Evolutionary conservation across 92 coral and sea anemone genomes (phyloP).

Genomic region (Zoanthus sansibaricus): DNA sequence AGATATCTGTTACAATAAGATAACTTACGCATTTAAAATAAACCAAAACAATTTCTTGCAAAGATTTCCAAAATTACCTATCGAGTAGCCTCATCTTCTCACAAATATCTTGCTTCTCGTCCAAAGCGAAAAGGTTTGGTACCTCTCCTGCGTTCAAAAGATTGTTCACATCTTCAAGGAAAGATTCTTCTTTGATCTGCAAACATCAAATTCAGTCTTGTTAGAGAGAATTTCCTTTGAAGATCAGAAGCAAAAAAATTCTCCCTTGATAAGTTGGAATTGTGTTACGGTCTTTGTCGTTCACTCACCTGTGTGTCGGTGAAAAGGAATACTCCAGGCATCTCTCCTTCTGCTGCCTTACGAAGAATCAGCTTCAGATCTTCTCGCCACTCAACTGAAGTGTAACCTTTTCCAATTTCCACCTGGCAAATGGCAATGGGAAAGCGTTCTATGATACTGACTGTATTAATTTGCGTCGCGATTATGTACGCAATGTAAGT

Average conservation of each 20-base stretch:
- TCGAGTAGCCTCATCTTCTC: constrained; percentile 96
- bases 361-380: constrained; percentile 96
- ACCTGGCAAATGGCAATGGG: constrained; percentile 59
- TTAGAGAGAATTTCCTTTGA: not conserved
- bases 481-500: too few relatives aligned
- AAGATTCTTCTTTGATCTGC: constrained; percentile 96
- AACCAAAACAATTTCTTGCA: too few relatives aligned
- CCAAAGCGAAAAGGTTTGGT: constrained; percentile 94
- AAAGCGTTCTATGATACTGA: not conserved
- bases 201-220: not conserved
- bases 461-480: too few relatives aligned
- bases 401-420: constrained; percentile 98
- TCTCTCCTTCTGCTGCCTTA: constrained; percentile 97
- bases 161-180: constrained; percentile 96
- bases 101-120: constrained; percentile 98
- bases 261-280: not conserved
- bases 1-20: not conserved
- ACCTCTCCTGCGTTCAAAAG: constrained; percentile 98
- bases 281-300: not conserved
- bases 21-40: too few relatives aligned
- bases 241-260: not conserved
- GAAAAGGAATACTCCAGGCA: constrained; percentile 94
- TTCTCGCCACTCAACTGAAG: constrained; percentile 98
- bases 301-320: constrained; percentile 91
- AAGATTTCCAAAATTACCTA: constrained; percentile 67